phyloP scores from a whole-genome alignment of 2,888 invertebrate species.

The Nymphalis polychloros region DNA sequence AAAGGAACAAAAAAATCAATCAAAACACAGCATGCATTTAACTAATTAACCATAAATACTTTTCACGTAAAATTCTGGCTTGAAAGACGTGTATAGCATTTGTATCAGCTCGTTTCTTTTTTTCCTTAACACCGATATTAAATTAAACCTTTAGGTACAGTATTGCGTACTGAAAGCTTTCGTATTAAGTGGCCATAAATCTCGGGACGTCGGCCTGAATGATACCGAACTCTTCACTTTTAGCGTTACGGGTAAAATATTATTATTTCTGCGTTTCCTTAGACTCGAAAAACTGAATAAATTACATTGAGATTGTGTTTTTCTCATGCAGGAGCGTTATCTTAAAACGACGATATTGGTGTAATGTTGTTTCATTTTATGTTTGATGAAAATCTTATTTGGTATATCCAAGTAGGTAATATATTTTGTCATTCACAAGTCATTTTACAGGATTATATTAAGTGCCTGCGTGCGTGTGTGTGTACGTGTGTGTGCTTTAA shows the following conservation, averaged over 20 bases:
- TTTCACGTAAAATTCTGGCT: no score
- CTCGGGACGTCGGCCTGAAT: conserved; percentile 37
- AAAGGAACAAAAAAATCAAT: no score
- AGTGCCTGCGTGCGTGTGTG: no score
- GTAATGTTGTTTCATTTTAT: background rate
- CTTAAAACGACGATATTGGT: background rate
- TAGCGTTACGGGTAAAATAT: conserved; percentile 39
- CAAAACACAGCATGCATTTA: no score
- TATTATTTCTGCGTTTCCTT: conserved; percentile 42
- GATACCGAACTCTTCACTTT: conserved; percentile 43
- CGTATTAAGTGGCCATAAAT: conserved; percentile 46
- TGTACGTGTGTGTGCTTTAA: no score
- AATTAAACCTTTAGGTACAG: conserved; percentile 28
- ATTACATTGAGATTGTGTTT: conserved; percentile 34
- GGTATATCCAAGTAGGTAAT: no score
- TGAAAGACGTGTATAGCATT: background rate
- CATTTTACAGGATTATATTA: no score
- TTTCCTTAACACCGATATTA: conserved; percentile 13
- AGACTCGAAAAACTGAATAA: conserved; percentile 32
- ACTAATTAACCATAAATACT: no score
- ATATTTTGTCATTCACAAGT: no score
- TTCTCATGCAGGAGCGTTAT: background rate
- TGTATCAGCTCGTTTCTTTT: background rate
- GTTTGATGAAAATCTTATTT: no score
- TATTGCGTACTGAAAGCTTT: conserved; percentile 35